Evolutionary conservation across 2,113 vertebrate species (phyloP).

Genomic region (Cynocephalus volans): DNA sequence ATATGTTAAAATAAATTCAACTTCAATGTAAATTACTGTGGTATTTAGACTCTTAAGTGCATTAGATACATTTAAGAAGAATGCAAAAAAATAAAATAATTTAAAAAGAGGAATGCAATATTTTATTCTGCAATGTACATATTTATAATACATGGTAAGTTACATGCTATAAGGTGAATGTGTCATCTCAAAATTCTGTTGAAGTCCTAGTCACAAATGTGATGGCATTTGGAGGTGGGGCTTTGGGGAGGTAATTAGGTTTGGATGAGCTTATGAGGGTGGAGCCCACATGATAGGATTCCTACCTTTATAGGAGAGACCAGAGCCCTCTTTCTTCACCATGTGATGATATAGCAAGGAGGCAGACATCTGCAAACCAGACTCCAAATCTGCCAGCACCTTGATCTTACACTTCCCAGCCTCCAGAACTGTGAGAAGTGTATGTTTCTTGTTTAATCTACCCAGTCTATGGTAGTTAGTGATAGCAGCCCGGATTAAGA

Average conservation of each 20-base stretch:
- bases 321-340: not conserved
- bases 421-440: not conserved
- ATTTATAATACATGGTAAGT: not conserved
- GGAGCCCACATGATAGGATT: not conserved
- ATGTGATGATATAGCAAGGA: not conserved
- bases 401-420: not conserved
- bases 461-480: not conserved
- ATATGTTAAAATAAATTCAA: constrained; percentile 28
- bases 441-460: not conserved
- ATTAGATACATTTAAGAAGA: not conserved
- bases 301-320: not conserved
- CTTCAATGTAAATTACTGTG: not conserved
- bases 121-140: constrained; percentile 28
- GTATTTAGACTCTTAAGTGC: constrained; percentile 29
- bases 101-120: constrained; percentile 1
- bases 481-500: not conserved
- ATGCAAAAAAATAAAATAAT: constrained; percentile 37
- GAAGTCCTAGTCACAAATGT: not conserved
- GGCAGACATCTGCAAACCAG: not conserved
- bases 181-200: not conserved
- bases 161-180: not conserved
- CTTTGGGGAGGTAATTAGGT: not conserved
- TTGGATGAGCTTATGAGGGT: not conserved
- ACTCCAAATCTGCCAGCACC: not conserved
- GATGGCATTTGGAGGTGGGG: not conserved